Evolutionary conservation across 2,113 vertebrate genomes (phyloP), one percentile per base, ranked within the genome.

Genomic region (Myanophis thanlyinensis): DNA sequence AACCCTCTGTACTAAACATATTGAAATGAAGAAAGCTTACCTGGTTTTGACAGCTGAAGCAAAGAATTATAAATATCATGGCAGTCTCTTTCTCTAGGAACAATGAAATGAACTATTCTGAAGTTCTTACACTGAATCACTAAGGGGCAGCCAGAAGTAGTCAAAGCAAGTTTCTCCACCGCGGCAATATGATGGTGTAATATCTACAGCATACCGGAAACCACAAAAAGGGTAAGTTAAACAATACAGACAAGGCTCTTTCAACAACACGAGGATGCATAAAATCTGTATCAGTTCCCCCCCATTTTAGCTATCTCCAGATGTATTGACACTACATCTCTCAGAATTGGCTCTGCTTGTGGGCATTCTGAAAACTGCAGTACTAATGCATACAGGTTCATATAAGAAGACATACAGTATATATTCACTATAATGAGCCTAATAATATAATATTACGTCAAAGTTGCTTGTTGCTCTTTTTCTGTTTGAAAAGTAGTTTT

Each of bases 81-180:
- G 95, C 99, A 99, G 95, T 99, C 99, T 91, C 99, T 97, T 94
- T 99, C 99, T 93, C 98, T 98, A 62, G 98, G 99, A 90, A 99
- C 97, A 48, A 99, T 97, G 90, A 99, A 99, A 95, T 99, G 98
- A 92, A 99, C 99, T 92, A 98, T 96, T 48, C 99, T 97, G 97
- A 99, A 99, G 96, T 99, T 99, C 88, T 99, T 98, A 96, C 99
- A 99, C 96, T 99, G 98, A 95, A 99, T 99, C 94, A 99, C 98
- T 92, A 99, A 98, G 1, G 99, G 99, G 93, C 99, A 99, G 93
- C 99, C 99, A 18, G 98, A 98, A 92, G 99, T 98, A 88, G 99
- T 99, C 96, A 99, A 97, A 35, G 99, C 97, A 85, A 99, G 98
- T 94, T 99, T 99, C 95, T 99, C 99, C 94, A 99, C 98, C 0